A percentile compares a stretch with the other conserved stretches of the same genome.
Evolutionary conservation across 2,888 invertebrate genomes (phyloP).

Genomic region (Palloptera scutellata): DNA sequence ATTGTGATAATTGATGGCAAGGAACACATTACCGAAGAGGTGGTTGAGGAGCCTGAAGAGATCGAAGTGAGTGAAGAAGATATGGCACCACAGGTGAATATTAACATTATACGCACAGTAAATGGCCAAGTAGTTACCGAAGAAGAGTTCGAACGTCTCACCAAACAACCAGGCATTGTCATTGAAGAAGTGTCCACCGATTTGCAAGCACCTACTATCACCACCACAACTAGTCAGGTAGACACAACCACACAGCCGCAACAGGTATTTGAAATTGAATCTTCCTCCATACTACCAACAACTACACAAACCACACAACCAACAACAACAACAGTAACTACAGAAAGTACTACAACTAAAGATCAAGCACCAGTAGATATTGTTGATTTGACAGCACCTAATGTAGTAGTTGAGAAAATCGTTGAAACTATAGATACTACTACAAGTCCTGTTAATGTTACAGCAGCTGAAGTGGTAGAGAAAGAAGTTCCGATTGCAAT

Average conservation of each 20-base stretch:
- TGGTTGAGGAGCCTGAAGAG: slow-evolving; percentile 83
- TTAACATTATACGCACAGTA: slow-evolving; percentile 69
- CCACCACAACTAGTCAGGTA: slow-evolving; percentile 15
- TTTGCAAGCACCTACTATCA: slow-evolving; percentile 42
- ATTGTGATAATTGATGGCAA: slow-evolving; percentile 83
- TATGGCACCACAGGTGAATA: slow-evolving; percentile 54
- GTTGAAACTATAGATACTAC: slow-evolving; percentile 51
- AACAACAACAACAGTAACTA: slow-evolving; percentile 43
- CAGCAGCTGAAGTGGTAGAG: slow-evolving; percentile 36
- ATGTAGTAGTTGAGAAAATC: slow-evolving; percentile 56
- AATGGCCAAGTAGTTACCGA: slow-evolving; percentile 65
- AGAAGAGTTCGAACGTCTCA: slow-evolving; percentile 58
- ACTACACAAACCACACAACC: slow-evolving; percentile 33
- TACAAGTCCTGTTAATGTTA: slow-evolving; percentile 55
- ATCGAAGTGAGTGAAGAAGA: slow-evolving; percentile 60
- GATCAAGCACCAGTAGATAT: slow-evolving; percentile 63
- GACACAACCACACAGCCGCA: slow-evolving; percentile 45
- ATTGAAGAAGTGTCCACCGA: slow-evolving; percentile 57
- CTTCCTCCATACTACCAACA: slow-evolving; percentile 44
- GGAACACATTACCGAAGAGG: slow-evolving; percentile 83
- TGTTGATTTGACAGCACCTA: slow-evolving; percentile 61
- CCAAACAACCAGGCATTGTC: slow-evolving; percentile 56
- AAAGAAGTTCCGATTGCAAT: slow-evolving; percentile 22
- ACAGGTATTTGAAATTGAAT: slow-evolving; percentile 65
- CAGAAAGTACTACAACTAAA: slow-evolving; percentile 44